Base-by-base conservation (phyloP, 2,113 vertebrate genomes). In the Ibidorhyncha struthersii region DNA sequence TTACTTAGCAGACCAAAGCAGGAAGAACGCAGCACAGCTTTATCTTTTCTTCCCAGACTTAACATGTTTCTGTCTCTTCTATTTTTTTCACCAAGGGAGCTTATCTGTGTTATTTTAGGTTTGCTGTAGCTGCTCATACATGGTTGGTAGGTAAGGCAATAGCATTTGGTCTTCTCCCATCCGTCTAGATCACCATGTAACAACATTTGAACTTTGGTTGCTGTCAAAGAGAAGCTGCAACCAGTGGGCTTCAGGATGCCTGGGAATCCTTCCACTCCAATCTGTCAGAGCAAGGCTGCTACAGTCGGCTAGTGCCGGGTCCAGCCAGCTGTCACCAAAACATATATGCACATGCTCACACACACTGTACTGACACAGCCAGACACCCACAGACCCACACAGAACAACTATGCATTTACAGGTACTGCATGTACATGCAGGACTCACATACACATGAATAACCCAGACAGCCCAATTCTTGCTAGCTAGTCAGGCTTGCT, bases 381-480 rank as follows among this genome's bases (percentile, higher is more conserved):
- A 84, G 34, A 4, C 26, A 38, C 29, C 20, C 30, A 23, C 38
- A 67, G 21, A 59, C 6, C 4, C 27, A 21, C 38, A n/a, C 4
- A 38, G 38, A 16, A n/a, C 41, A 63, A 16, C 25, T 32, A 49
- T 69, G n/a, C 19, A 23, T 72, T 67, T 59, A 21, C 53, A 77
- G 22, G 25, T n/a, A 38, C 7, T 52, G 23, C 23, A 9, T 7
- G n/a, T 40, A 12, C 1, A 2, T 7, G 4, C 1, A 1, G 7
- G 29, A n/a, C n/a, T 59, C 34, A 43, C 11, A 9, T 21, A 34
- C 14, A 56, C 26, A 4, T 20, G 10, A 70, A 61, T 49, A 70
- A 34, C 8, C 5, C 56, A 79, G 30, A 10, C 8, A 74, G 29
- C 7, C 27, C 5, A 1, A 71, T 56, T 12, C 18, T 66, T 9